Evolutionary conservation across 2,113 vertebrate genomes (phyloP).

Genomic region (Saccopteryx bilineata): DNA sequence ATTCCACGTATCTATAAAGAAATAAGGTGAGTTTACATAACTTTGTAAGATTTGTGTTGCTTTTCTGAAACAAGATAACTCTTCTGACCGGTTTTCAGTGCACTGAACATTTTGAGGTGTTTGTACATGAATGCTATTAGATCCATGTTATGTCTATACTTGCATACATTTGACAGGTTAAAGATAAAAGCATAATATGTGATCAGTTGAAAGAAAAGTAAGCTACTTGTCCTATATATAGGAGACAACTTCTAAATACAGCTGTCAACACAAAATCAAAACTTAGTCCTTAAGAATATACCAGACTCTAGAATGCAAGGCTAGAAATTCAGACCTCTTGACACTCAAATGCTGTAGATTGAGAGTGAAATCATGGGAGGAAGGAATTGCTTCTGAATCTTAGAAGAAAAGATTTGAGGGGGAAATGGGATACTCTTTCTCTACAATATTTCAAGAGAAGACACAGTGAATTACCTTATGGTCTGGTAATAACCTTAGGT

Average conservation of each 20-base stretch:
- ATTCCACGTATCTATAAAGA: slow-evolving; percentile 95
- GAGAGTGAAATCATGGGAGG: not conserved
- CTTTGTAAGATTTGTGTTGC: not conserved
- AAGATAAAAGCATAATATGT: slow-evolving; percentile 34
- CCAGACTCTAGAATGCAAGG: not conserved
- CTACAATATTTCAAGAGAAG: not conserved
- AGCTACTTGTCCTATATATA: not conserved
- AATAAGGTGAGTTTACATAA: slow-evolving; percentile 90
- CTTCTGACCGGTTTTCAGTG: not conserved
- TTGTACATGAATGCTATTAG: not conserved
- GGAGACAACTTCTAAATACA: not conserved
- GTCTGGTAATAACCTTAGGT: not conserved
- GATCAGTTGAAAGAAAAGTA: slow-evolving; percentile 33
- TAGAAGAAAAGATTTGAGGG: not conserved
- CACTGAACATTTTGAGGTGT: slow-evolving; percentile 11
- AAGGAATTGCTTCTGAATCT: slow-evolving; percentile 2
- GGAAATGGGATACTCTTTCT: not conserved
- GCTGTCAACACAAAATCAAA: not conserved
- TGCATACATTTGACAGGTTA: slow-evolving; percentile 3
- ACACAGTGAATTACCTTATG: not conserved
- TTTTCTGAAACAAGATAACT: slow-evolving; percentile 30
- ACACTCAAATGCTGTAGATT: not conserved
- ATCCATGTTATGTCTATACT: not conserved
- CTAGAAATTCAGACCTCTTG: not conserved
- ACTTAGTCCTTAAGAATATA: not conserved